Conservation (phyloP, 2,797 vertebrate species). For the Antrozous pallidus region DNA sequence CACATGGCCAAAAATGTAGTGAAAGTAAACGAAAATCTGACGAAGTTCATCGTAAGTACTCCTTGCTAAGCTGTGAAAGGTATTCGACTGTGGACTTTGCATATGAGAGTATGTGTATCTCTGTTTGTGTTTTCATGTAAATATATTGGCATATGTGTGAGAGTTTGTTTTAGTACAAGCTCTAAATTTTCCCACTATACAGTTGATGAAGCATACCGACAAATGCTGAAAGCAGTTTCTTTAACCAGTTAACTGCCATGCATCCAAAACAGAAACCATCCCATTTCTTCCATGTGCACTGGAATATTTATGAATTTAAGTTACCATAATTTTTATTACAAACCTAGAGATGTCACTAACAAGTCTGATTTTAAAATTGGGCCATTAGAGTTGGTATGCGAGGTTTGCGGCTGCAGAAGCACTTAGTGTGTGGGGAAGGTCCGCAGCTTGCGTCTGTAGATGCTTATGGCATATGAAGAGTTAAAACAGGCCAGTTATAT, state of each 20-base stretch:
- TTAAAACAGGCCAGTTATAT: too few species aligned
- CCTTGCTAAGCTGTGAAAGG: background rate
- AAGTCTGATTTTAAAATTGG: too few species aligned
- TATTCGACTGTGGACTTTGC: background rate
- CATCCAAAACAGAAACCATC: too few species aligned
- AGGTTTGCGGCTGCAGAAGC: too few species aligned
- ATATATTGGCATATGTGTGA: background rate
- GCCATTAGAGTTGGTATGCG: too few species aligned
- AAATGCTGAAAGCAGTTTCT: background rate
- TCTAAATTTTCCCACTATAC: background rate
- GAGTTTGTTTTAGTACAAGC: background rate
- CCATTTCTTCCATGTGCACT: too few species aligned
- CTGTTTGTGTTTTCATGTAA: background rate
- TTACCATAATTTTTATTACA: too few species aligned
- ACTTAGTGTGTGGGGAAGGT: too few species aligned
- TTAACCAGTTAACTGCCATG: background rate
- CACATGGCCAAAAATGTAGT: slow-evolving; percentile 86
- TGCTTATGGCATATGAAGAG: too few species aligned
- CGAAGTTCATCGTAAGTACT: slow-evolving; percentile 83
- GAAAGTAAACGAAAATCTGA: slow-evolving; percentile 81
- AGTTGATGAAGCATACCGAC: background rate
- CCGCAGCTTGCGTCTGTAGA: too few species aligned
- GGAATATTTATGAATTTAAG: too few species aligned
- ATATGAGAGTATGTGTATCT: background rate
- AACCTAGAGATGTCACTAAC: too few species aligned